Base-by-base conservation (phyloP, 2,113 vertebrate species). In the Harpagus bidentatus region DNA sequence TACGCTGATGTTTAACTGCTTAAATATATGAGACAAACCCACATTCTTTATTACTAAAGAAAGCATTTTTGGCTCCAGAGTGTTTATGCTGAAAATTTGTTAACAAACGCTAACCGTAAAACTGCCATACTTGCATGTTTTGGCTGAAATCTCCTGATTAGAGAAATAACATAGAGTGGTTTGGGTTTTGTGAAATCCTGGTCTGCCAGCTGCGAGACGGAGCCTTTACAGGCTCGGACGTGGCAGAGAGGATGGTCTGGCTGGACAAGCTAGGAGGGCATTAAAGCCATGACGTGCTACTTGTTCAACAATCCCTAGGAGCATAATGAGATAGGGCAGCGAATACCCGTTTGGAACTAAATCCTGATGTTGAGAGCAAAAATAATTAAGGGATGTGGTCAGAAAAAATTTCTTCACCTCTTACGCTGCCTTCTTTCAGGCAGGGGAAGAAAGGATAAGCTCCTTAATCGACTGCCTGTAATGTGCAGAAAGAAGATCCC, bases 301-400 rank as follows among this genome's bases (percentile, higher is more conserved):
- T 90, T 34, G 42, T 28, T 88, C 82, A 91, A 91, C 76, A 69
- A 16, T 36, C 65, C 38, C 59, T 67, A 55, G 65, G 32, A 90
- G n/a, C 73, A 50, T 58, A 72, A 92, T 69, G 63, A 96, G 52
- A 79, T 59, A 26, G 2, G 55, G 70, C 70, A 91, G 36, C 4
- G 8, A 86, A 80, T 82, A 70, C 40, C 85, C 71, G 86, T 86
- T 94, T 91, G 74, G 62, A 95, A 69, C n/a, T 88, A 95, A 95
- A 87, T 88, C 23, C 16, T 91, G n/a, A 90, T 58, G 48, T 80
- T 72, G 70, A 94, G 84, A 92, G 80, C 34, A 88, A 87, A 95
- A 95, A 85, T 85, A 91, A 93, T 87, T 82, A 90, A 66, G 66
- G 82, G 74, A 96, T 80, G 56, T 45, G 42, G 86, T 85, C 70